Conservation (phyloP, 2,888 invertebrate genomes). For the Tipula confusa region DNA sequence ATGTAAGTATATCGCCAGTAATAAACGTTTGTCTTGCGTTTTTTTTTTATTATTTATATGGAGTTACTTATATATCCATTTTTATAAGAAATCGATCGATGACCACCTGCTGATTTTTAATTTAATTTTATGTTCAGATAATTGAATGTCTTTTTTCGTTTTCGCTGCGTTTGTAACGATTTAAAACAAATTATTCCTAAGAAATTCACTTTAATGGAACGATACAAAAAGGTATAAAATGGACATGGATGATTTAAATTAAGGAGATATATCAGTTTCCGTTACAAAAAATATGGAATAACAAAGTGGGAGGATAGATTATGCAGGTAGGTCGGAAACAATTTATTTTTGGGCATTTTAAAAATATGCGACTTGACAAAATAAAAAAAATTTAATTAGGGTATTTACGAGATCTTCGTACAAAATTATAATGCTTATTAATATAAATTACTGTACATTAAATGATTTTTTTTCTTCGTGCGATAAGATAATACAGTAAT, state of each 20-base stretch:
- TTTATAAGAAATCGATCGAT: not conserved
- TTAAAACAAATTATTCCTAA: not conserved
- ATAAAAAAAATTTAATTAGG: not conserved
- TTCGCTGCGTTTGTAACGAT: not conserved
- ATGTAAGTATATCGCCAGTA: not conserved
- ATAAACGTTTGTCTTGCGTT: not conserved
- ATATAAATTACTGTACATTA: not conserved
- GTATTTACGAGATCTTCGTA: not conserved
- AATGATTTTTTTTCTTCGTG: not conserved
- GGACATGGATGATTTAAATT: conserved; percentile 3
- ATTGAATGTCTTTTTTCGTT: not conserved
- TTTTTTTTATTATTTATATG: conserved; percentile 14
- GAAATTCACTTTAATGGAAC: not conserved
- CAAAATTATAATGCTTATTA: not conserved
- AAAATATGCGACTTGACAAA: not conserved
- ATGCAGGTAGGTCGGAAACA: not conserved
- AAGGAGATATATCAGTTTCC: conserved; percentile 12
- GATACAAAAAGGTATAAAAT: not conserved
- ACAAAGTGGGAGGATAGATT: no score
- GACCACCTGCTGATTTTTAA: conserved; percentile 25
- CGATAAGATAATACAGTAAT: not conserved
- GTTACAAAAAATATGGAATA: not conserved
- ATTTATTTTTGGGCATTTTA: not conserved
- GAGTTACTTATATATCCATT: not conserved
- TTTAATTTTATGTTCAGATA: conserved; percentile 3